Conservation (phyloP, 2,113 vertebrate species). For the Chaenogobius annularis region DNA sequence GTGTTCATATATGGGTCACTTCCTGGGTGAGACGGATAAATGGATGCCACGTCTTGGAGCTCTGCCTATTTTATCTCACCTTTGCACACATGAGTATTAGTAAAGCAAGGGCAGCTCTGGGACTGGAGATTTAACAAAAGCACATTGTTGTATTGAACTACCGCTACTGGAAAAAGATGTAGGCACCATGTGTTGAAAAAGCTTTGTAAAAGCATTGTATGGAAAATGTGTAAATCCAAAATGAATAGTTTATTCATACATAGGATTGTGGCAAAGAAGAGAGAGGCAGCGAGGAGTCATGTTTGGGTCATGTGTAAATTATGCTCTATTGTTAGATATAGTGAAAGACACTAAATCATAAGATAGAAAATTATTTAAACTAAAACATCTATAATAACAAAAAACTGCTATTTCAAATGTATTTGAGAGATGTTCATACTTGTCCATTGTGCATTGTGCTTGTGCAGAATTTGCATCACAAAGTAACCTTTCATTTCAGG, state of each 20-base stretch:
- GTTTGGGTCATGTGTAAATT: not conserved
- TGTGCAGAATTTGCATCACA: too few relatives aligned
- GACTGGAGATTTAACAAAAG: slow-evolving; percentile 7
- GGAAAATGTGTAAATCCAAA: not conserved
- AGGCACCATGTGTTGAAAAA: not conserved
- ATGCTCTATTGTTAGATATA: not conserved
- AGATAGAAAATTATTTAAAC: not conserved
- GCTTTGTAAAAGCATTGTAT: not conserved
- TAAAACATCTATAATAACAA: not conserved
- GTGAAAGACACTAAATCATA: not conserved
- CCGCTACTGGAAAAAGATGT: not conserved
- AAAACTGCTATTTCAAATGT: too few relatives aligned
- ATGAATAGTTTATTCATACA: not conserved
- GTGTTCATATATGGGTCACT: not conserved
- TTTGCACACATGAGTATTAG: not conserved
- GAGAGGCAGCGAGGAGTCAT: not conserved
- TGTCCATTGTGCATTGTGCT: too few relatives aligned
- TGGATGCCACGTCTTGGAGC: not conserved
- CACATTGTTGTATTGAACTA: not conserved
- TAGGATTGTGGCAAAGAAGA: not conserved
- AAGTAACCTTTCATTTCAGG: too few relatives aligned
- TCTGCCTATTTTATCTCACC: slow-evolving; percentile 3
- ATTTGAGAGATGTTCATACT: too few relatives aligned
- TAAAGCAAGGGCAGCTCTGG: not conserved
- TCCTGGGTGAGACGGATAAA: not conserved